Evolutionary conservation across 2,113 vertebrate species (phyloP).

Genomic region (Ibidorhyncha struthersii): DNA sequence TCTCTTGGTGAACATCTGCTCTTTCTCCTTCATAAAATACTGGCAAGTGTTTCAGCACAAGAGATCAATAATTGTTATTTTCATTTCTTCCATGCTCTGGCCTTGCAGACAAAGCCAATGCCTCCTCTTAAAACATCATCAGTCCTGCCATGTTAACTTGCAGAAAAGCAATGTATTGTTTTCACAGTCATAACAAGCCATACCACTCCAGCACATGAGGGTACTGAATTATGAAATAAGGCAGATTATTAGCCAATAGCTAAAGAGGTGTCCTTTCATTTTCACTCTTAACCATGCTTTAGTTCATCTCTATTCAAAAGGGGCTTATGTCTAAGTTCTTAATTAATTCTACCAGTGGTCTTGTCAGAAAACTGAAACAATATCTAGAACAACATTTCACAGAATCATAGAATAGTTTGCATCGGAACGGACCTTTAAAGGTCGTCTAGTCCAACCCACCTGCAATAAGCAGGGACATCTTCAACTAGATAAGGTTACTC

Average conservation of each 20-base stretch:
- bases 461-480: not conserved
- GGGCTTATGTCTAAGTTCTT: not conserved
- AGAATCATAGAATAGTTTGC: not conserved
- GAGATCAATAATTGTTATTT: conserved; percentile 15
- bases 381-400: not conserved
- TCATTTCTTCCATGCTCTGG: not conserved
- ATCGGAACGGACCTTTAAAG: not conserved
- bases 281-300: not conserved
- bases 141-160: not conserved
- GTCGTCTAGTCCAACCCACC: not conserved
- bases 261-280: not conserved
- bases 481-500: not conserved
- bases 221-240: not conserved
- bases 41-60: not conserved
- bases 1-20: conserved; percentile 19
- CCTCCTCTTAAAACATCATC: conserved; percentile 9
- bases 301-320: not conserved
- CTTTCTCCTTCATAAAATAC: not conserved
- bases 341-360: not conserved
- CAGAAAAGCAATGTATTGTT: not conserved
- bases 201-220: not conserved
- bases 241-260: not conserved
- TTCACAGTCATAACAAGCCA: not conserved
- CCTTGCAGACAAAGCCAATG: not conserved
- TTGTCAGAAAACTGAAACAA: not conserved